Evolutionary conservation across 2,888 invertebrate genomes (phyloP), one percentile per base, ranked within the genome.

Genomic region (Trissoscelio sp.): DNA sequence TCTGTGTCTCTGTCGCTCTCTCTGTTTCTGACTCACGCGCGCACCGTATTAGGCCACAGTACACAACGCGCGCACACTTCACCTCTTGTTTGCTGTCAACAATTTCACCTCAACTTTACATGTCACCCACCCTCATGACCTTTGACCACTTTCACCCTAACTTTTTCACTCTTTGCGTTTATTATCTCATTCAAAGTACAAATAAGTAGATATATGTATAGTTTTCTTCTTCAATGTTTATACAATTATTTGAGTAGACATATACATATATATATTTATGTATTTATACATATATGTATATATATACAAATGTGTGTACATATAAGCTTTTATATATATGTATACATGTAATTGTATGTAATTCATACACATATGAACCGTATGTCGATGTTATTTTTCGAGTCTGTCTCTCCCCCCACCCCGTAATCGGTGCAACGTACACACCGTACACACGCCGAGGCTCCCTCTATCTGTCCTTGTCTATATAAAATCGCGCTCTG

Each of bases 11-110:
- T 66, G 12, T 57, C 58, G 62, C 44, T 28, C 60, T 60, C 28
- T 60, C 48, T 48, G 53, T 44, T 46, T 57, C 39, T 60, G 42
- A 67, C 67, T 58, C 75, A 75, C 78, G 55, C 62, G 58, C 77
- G 69, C 69, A 44, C 79, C 79, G 72, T 72, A 79, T 79, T 79
- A 72, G 79, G 79, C 64, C 72, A 48, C 70, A 24, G 55, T 75
- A 48, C 66, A 75, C 66, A 73, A 73, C 31, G 60, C 60, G 42
- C 20, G 53, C 39, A 73, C 72, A 66, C 14, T n/a, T n/a, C 39
- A 39, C 22, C 28, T 24, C 12, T 31, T 11, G 2, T 48, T 22
- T 42, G 39, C 42, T 42, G 58, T 58, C 58, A 58, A 58, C 39
- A 58, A 28, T 53, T 31, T 53, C 12, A 3, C 24, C 12, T 22